phyloP scores from a whole-genome alignment of 35 echinoderm and acorn worm genomes.

The Ophioderma brevispina region DNA sequence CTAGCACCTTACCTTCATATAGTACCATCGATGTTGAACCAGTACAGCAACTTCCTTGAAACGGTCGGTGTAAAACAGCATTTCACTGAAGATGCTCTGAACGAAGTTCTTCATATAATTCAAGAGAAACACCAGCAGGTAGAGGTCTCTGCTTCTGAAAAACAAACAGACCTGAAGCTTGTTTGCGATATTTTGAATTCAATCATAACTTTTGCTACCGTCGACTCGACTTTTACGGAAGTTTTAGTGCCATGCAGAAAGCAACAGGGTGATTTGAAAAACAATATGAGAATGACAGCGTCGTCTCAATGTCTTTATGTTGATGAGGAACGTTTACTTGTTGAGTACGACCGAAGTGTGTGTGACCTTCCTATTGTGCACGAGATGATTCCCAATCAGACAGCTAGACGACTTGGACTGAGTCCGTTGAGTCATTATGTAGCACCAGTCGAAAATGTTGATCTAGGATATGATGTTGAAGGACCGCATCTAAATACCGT shows the following conservation, averaged over 20 bases:
- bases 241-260: conserved; percentile 16
- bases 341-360: not conserved
- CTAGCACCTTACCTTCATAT: conserved; percentile 11
- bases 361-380: not conserved
- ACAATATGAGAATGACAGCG: not conserved
- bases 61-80: not conserved
- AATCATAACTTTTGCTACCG: not conserved
- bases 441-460: conserved; percentile 2
- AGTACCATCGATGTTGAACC: not conserved
- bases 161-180: conserved; percentile 4
- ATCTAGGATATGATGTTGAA: conserved; percentile 7
- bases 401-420: conserved; percentile 17
- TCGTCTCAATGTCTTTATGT: conserved; percentile 17
- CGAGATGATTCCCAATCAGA: conserved; percentile 23
- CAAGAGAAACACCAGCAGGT: not conserved
- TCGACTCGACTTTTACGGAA: not conserved
- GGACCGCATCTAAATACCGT: conserved; percentile 27
- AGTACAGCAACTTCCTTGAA: not conserved
- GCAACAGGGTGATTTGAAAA: not conserved
- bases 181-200: conserved; percentile 15
- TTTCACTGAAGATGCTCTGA: conserved; percentile 4
- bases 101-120: not conserved
- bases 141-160: not conserved
- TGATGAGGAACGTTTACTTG: not conserved
- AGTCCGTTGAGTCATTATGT: conserved; percentile 10